Evolutionary conservation across 1,140 invertebrate species (phyloP).

Genomic region (Lordiphosa collinella): DNA sequence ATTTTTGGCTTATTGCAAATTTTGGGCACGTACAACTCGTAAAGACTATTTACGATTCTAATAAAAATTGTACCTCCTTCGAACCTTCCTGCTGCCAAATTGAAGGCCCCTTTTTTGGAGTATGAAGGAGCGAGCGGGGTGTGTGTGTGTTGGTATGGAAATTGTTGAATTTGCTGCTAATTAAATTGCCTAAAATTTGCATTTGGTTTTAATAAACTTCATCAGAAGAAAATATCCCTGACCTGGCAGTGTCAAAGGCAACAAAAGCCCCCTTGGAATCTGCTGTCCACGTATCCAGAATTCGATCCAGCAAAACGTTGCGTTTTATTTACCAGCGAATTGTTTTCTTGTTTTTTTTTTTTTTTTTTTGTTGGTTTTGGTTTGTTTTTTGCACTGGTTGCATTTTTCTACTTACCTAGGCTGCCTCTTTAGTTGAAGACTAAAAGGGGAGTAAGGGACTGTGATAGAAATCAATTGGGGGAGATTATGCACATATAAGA

Average conservation of each 20-base stretch:
- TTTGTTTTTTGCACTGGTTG: conserved; percentile 36
- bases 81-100: neutral
- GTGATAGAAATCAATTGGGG: neutral
- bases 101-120: neutral
- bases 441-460: conserved; percentile 8
- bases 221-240: conserved; percentile 36
- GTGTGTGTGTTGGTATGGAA: conserved; percentile 48
- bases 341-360: no score
- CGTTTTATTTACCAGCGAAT: conserved; percentile 49
- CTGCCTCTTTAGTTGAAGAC: no score
- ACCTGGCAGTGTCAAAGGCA: conserved; percentile 38
- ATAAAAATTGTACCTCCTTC: conserved; percentile 60
- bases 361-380: conserved; percentile 36
- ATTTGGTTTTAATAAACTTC: conserved; percentile 68
- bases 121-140: conserved; percentile 21
- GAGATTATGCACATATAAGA: no score
- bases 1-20: conserved; percentile 73
- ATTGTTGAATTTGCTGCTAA: conserved; percentile 75
- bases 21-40: conserved; percentile 75
- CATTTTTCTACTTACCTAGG: conserved; percentile 38
- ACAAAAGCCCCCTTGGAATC: conserved; percentile 18
- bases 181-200: conserved; percentile 72
- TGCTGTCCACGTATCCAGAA: conserved; percentile 24
- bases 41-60: conserved; percentile 78
- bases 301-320: conserved; percentile 13